A percentile compares a stretch with the other conserved stretches of the same genome.
phyloP scores from a whole-genome alignment of 1,140 invertebrate species.

The Geopemphigus sp. region DNA sequence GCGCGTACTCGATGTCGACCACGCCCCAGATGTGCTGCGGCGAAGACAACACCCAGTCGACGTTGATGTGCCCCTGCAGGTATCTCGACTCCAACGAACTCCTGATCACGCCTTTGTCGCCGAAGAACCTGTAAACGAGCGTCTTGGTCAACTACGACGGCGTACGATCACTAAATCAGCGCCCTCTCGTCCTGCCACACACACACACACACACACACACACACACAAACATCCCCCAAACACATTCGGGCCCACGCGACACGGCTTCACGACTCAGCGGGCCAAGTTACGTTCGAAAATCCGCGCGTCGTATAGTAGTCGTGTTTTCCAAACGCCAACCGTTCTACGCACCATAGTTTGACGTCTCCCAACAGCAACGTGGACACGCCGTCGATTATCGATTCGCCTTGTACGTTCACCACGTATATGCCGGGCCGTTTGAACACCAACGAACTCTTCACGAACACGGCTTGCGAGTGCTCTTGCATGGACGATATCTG shows the following conservation, averaged over 20 bases:
- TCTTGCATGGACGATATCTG: conserved; percentile 41
- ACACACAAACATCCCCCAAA: too few relatives aligned
- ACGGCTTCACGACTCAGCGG: too few relatives aligned
- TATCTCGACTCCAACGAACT: conserved; percentile 39
- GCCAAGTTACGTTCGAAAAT: too few relatives aligned
- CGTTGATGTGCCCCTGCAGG: conserved; percentile 32
- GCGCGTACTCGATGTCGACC: conserved; percentile 19
- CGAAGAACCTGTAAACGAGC: neutral
- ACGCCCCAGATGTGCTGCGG: conserved; percentile 37
- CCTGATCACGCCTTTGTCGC: conserved; percentile 30
- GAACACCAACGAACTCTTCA: conserved; percentile 38
- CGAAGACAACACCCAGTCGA: conserved; percentile 20
- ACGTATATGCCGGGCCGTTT: conserved; percentile 25
- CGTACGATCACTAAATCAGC: too few relatives aligned
- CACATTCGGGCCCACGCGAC: too few relatives aligned
- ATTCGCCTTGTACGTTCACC: conserved; percentile 38
- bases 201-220: too few relatives aligned
- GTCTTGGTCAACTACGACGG: neutral
- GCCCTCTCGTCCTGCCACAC: too few relatives aligned
- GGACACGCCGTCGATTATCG: conserved; percentile 25
- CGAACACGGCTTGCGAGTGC: conserved; percentile 21
- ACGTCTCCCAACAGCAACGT: conserved; percentile 33
- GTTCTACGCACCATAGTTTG: conserved; percentile 12
- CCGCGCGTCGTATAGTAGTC: too few relatives aligned
- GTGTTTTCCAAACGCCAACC: too few relatives aligned